Percentiles rank a stretch among this genome's conserved stretches.
phyloP scores from a whole-genome alignment of 2,113 vertebrate species.

The Lophura nycthemera region DNA sequence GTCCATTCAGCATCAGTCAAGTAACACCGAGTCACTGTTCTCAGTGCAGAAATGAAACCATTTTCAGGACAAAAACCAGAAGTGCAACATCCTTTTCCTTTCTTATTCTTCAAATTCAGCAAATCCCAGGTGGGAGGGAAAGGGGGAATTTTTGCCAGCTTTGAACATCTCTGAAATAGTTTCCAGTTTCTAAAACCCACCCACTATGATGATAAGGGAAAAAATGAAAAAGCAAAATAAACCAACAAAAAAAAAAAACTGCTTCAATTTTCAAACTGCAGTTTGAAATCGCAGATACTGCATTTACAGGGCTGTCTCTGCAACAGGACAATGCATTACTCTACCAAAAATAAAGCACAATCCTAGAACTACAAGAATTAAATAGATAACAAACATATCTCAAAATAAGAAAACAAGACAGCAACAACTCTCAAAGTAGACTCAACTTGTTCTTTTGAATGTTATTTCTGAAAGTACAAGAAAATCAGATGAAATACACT shows the following conservation, averaged over 20 bases:
- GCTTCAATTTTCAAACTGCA: too few relatives aligned
- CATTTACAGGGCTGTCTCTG: neutral
- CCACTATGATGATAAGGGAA: neutral
- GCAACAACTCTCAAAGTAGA: neutral
- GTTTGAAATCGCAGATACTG: neutral
- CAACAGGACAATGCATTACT: neutral
- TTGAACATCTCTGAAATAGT: neutral
- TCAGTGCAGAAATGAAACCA: neutral
- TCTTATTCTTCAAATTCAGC: neutral
- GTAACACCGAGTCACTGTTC: neutral
- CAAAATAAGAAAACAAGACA: neutral
- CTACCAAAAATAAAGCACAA: neutral
- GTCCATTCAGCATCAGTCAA: neutral
- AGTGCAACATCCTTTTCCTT: neutral
- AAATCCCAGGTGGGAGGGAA: neutral
- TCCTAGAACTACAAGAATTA: neutral
- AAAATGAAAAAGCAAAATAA: too few relatives aligned
- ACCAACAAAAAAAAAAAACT: neutral
- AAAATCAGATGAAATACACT: constrained; percentile 4
- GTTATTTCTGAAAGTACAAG: neutral
- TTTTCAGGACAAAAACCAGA: neutral
- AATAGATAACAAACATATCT: neutral
- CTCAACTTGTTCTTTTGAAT: neutral
- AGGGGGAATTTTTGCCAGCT: neutral
- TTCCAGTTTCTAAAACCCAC: neutral